Percentiles rank a stretch among this genome's conserved stretches.
These are phyloP conservation scores for Pyrrhia umbra DNA, from an alignment of 2,888 invertebrate genomes.

Conservation along the genomic window DNA sequence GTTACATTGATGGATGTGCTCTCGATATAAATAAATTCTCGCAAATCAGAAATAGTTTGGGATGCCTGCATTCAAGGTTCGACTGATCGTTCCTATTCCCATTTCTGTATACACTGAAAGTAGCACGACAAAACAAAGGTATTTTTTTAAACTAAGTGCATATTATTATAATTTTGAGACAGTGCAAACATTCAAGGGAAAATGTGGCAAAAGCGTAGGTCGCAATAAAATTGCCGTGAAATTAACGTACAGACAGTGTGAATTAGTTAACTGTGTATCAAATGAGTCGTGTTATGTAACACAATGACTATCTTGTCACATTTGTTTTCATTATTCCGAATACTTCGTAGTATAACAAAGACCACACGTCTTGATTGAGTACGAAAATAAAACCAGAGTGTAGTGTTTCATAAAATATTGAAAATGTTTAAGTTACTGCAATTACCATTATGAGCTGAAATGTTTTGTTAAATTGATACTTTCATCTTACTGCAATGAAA, in stretches of 20 bases:
- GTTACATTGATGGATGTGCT: slow-evolving; percentile 40
- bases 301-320: slow-evolving; percentile 42
- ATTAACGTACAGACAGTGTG: slow-evolving; percentile 37
- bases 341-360: slow-evolving; percentile 30
- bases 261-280: slow-evolving; percentile 41
- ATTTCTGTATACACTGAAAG: slow-evolving; percentile 26
- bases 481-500: background rate
- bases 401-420: slow-evolving; percentile 43
- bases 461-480: background rate
- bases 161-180: slow-evolving; percentile 9
- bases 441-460: background rate
- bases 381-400: slow-evolving; percentile 49
- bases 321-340: slow-evolving; percentile 47
- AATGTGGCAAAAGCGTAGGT: slow-evolving; percentile 18
- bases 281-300: slow-evolving; percentile 36
- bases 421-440: background rate
- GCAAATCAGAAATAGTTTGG: slow-evolving; percentile 48
- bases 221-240: slow-evolving; percentile 40
- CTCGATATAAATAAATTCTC: slow-evolving; percentile 50
- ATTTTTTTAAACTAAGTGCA: background rate
- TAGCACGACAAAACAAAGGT: slow-evolving; percentile 11
- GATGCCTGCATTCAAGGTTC: slow-evolving; percentile 44
- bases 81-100: slow-evolving; percentile 17
- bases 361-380: slow-evolving; percentile 36
- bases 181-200: slow-evolving; percentile 18